Evolutionary conservation across 2,797 vertebrate species (phyloP).

Genomic region (Microcaecilia unicolor): DNA sequence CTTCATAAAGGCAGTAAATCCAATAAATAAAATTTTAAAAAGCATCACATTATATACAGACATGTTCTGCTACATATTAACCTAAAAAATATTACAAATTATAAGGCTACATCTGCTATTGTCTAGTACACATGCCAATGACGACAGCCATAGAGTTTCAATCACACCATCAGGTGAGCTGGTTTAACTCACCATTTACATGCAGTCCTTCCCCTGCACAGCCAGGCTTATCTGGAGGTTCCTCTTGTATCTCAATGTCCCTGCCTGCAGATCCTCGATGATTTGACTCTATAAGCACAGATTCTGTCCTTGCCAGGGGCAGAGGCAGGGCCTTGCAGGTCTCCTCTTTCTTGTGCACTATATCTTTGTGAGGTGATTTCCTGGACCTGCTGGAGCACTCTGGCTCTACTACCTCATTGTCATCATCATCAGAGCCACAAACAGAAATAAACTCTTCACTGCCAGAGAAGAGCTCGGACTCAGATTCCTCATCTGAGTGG

Average conservation of each 20-base stretch:
- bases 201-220: conserved; percentile 55
- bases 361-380: conserved; percentile 89
- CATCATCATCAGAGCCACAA: conserved; percentile 86
- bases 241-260: conserved; percentile 49
- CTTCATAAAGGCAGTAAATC: no score
- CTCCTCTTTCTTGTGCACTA: conserved; percentile 85
- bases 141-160: no score
- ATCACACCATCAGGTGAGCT: no score
- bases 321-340: conserved; percentile 81
- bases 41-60: no score
- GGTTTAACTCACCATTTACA: conserved; percentile 67
- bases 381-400: conserved; percentile 63
- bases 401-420: conserved; percentile 50
- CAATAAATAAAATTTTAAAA: no score
- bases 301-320: conserved; percentile 58
- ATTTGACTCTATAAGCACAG: conserved; percentile 54
- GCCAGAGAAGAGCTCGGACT: conserved; percentile 93
- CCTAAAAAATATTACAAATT: no score
- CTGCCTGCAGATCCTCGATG: conserved; percentile 56
- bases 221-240: conserved; percentile 51
- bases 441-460: conserved; percentile 95
- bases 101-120: no score
- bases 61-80: no score
- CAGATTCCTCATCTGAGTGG: conserved; percentile 80
- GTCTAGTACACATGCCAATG: no score